Percentiles rank a stretch among this genome's conserved stretches.
Evolutionary conservation across 2,113 vertebrate genomes (phyloP).

Genomic region (Otis tarda): DNA sequence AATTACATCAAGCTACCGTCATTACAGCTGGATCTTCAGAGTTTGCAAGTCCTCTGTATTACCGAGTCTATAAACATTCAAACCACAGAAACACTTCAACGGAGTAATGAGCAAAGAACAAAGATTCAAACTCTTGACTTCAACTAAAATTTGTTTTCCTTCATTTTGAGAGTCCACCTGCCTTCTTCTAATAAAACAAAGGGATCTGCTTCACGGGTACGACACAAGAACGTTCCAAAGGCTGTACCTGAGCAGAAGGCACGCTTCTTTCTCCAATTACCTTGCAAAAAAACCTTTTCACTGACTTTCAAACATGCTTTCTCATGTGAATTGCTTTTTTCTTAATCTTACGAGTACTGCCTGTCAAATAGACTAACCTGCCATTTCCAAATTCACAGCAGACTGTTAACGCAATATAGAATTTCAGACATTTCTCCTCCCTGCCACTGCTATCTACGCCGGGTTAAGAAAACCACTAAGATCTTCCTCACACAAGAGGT

Average conservation of each 20-base stretch:
- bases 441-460: background rate
- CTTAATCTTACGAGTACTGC: background rate
- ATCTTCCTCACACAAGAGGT: background rate
- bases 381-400: background rate
- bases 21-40: background rate
- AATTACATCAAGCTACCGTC: background rate
- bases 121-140: background rate
- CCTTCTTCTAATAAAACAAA: background rate
- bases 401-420: background rate
- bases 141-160: background rate
- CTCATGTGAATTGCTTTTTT: background rate
- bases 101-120: background rate
- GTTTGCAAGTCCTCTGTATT: background rate
- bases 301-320: background rate
- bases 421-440: background rate
- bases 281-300: background rate
- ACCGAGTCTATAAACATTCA: background rate
- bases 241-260: background rate
- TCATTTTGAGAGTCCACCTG: background rate
- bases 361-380: background rate
- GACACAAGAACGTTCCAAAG: background rate
- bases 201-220: background rate
- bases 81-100: background rate
- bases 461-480: background rate
- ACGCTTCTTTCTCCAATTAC: background rate